Percentiles rank a stretch among this genome's conserved stretches.
These are phyloP conservation scores for Scaptomyza flava DNA, from an alignment of 2,888 invertebrate species.

Conservation along the genomic window DNA sequence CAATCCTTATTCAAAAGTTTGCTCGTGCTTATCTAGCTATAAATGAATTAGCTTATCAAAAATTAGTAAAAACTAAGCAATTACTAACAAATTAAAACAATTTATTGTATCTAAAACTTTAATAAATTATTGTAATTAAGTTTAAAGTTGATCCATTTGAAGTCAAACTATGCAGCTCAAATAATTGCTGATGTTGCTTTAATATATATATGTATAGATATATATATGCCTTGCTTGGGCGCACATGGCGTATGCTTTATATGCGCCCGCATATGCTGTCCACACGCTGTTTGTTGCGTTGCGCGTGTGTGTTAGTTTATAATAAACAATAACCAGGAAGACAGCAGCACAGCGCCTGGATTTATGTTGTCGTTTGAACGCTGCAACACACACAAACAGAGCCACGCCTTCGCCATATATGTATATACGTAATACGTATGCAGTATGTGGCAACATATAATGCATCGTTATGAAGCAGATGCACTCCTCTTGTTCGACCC, in stretches of 20 bases:
- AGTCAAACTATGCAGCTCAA: conserved; percentile 1
- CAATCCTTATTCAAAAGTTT: too few species aligned
- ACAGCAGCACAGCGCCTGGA: conserved; percentile 58
- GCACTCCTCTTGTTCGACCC: conserved; percentile 9
- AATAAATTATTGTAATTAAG: conserved; percentile 10
- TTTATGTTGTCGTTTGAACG: conserved; percentile 68
- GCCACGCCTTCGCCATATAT: conserved; percentile 35
- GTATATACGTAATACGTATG: neutral
- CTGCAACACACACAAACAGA: neutral
- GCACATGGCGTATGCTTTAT: conserved; percentile 65
- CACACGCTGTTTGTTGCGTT: conserved; percentile 8
- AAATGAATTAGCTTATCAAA: too few species aligned
- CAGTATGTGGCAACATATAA: conserved; percentile 6
- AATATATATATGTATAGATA: conserved; percentile 58
- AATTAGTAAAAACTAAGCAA: too few species aligned
- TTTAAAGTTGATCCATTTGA: conserved; percentile 9
- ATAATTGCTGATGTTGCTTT: conserved; percentile 47
- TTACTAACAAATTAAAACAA: too few species aligned
- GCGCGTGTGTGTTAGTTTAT: conserved; percentile 34
- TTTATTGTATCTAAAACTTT: conserved; percentile 8
- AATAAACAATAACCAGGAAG: conserved; percentile 73
- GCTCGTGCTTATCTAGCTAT: too few species aligned
- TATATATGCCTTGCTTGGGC: conserved; percentile 38
- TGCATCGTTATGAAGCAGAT: conserved; percentile 47
- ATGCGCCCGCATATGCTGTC: conserved; percentile 42